Conservation (phyloP, 2,797 vertebrate genomes). For the Hafferia zeledoni region DNA sequence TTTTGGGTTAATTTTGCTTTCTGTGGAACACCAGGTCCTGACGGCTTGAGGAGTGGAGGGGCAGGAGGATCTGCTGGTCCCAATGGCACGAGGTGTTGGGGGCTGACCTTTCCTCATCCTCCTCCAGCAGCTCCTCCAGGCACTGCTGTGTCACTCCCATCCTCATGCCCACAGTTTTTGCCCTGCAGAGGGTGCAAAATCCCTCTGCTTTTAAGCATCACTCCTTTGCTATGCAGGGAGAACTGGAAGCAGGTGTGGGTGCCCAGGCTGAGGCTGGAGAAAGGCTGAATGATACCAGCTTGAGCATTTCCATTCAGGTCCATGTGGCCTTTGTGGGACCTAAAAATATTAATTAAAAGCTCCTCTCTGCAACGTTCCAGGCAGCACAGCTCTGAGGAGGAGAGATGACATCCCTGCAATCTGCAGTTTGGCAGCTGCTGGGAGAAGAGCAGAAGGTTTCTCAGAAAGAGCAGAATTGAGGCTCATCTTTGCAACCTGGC, state of each 20-base stretch:
- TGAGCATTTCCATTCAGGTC: background rate
- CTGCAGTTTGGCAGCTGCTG: background rate
- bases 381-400: background rate
- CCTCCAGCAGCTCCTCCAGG: background rate
- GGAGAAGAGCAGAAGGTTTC: background rate
- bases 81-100: fast-evolving
- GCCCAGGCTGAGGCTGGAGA: background rate
- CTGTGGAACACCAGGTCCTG: fast-evolving
- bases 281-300: background rate
- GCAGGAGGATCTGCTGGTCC: fast-evolving
- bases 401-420: background rate
- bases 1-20: background rate
- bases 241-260: background rate
- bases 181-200: background rate
- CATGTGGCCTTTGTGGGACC: background rate
- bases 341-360: background rate
- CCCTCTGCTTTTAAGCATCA: background rate
- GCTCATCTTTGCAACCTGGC: background rate
- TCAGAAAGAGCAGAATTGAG: background rate
- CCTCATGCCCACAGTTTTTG: fast-evolving
- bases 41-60: fast-evolving
- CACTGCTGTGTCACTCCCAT: background rate
- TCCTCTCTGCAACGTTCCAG: background rate
- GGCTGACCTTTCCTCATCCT: background rate
- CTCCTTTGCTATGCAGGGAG: background rate